Conservation (phyloP, 53 echinoderm and acorn worm genomes). For the Hippasteria phrygiana region DNA sequence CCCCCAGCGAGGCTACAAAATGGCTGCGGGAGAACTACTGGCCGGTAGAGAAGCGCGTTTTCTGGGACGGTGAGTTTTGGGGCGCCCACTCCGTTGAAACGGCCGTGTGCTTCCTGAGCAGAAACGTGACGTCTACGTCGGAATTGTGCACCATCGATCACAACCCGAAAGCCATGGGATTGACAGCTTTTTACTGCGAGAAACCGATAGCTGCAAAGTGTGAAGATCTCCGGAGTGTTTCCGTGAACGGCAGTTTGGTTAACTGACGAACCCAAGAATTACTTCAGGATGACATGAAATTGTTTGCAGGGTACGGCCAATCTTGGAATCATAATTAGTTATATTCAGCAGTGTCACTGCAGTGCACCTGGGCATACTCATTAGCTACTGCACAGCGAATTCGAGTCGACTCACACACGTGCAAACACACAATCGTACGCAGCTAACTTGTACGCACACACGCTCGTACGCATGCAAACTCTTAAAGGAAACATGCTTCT, state of each 20-base stretch:
- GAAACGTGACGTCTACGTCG: slow-evolving; percentile 35
- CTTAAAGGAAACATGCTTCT: no score
- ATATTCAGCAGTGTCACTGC: no score
- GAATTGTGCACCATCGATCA: neutral
- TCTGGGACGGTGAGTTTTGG: slow-evolving; percentile 27
- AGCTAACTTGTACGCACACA: no score
- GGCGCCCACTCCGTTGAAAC: neutral
- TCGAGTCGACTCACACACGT: no score
- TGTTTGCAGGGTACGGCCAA: slow-evolving; percentile 18
- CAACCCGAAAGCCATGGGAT: slow-evolving; percentile 42
- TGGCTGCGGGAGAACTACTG: slow-evolving; percentile 36
- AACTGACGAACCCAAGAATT: neutral
- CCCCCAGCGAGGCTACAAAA: slow-evolving; percentile 68
- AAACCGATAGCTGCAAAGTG: slow-evolving; percentile 1
- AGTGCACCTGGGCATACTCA: no score
- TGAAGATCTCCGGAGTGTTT: slow-evolving; percentile 5
- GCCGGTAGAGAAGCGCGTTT: slow-evolving; percentile 40
- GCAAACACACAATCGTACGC: no score
- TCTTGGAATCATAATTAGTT: no score
- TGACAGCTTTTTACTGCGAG: slow-evolving; percentile 44
- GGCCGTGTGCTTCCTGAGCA: slow-evolving; percentile 37
- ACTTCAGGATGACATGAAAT: neutral
- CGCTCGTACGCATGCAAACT: no score
- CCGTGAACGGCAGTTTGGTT: neutral
- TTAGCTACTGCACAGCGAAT: no score